Evolutionary conservation across 2,888 invertebrate genomes (phyloP).

Genomic region (Digitonthophagus gazella): DNA sequence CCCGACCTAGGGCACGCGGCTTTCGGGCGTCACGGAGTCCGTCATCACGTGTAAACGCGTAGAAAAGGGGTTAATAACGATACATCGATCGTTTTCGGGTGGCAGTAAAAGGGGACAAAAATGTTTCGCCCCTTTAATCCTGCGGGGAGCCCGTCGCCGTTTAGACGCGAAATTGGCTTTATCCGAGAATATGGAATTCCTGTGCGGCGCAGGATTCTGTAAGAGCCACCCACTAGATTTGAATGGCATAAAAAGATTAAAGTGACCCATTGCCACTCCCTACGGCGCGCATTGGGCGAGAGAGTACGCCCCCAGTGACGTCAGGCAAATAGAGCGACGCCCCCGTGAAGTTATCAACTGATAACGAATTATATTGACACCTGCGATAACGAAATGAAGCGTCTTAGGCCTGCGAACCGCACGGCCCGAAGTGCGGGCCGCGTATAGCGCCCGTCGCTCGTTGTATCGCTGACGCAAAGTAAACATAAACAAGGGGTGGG

Average conservation of each 20-base stretch:
- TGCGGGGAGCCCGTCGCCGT: background rate
- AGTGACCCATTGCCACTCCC: constrained; percentile 53
- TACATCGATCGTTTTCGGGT: background rate
- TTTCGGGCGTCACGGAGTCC: background rate
- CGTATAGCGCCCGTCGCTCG: constrained; percentile 32
- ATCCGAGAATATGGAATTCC: constrained; percentile 28
- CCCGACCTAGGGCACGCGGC: background rate
- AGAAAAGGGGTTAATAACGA: background rate
- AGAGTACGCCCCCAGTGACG: constrained; percentile 51
- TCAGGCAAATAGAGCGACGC: constrained; percentile 48
- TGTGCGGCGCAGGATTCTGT: constrained; percentile 46
- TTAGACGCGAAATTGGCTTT: constrained; percentile 6
- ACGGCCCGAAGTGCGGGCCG: constrained; percentile 9
- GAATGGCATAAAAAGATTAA: constrained; percentile 54
- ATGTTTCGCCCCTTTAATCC: background rate
- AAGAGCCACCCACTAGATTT: constrained; percentile 51
- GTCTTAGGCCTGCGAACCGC: background rate
- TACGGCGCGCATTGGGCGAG: constrained; percentile 49
- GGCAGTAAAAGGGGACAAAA: background rate
- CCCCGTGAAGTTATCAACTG: constrained; percentile 41
- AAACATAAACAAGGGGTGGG: constrained; percentile 51
- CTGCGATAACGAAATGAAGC: constrained; percentile 17
- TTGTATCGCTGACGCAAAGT: constrained; percentile 46
- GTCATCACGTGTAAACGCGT: background rate
- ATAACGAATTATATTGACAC: constrained; percentile 23